Percentiles rank a stretch among this genome's conserved stretches.
These are phyloP conservation scores for Balearica regulorum DNA, from an alignment of 2,797 vertebrate genomes.

Conservation along the genomic window DNA sequence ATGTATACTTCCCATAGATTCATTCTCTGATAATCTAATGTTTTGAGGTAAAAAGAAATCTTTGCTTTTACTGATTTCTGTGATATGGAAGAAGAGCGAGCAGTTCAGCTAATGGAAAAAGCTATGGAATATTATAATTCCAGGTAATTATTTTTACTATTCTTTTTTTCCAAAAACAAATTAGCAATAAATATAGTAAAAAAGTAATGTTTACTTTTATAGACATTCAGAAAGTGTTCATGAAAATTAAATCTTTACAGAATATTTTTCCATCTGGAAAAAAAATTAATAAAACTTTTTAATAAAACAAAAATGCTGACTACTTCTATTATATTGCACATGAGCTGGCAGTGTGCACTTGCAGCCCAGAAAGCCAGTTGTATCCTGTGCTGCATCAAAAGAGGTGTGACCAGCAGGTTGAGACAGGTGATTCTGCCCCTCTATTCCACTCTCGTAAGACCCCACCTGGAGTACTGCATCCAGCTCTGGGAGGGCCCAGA, in stretches of 20 bases:
- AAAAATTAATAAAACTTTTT: not conserved
- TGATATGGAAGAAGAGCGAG: not conserved
- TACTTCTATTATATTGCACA: not conserved
- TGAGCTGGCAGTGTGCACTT: not conserved
- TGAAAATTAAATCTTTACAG: not conserved
- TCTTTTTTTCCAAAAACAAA: not conserved
- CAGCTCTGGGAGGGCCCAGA: not conserved
- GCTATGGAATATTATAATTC: not conserved
- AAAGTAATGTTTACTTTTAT: not conserved
- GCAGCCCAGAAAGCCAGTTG: not conserved
- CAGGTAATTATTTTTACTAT: not conserved
- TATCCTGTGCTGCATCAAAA: not conserved
- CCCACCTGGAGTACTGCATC: not conserved
- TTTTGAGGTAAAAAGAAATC: not conserved
- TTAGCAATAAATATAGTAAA: not conserved
- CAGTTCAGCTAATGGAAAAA: not conserved
- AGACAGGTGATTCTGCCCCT: not conserved
- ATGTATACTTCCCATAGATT: not conserved
- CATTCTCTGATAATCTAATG: not conserved
- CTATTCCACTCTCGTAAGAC: rapidly evolving
- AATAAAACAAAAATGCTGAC: not conserved
- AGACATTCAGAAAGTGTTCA: not conserved
- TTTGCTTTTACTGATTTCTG: not conserved
- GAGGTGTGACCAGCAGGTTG: rapidly evolving
- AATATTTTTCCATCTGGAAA: not conserved